Conservation (phyloP, 2,797 vertebrate genomes). For the Passerculus sandwichensis region DNA sequence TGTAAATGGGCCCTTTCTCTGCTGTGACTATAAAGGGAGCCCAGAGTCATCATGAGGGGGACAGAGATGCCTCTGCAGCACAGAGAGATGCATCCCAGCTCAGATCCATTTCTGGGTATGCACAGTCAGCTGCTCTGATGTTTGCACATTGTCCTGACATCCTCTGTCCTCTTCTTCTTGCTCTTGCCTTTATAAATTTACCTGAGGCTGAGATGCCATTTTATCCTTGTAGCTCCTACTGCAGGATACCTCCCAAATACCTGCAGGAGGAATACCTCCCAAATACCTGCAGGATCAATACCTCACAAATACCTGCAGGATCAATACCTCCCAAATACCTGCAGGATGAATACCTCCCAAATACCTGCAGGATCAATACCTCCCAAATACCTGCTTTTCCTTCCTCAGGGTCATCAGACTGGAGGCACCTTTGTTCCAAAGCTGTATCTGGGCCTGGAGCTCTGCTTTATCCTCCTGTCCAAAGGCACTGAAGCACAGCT, state of each 20-base stretch:
- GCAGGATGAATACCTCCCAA: not conserved
- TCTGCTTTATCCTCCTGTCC: not conserved
- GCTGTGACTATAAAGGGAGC: conserved; percentile 8
- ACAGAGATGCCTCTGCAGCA: not conserved
- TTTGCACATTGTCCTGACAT: not conserved
- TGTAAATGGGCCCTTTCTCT: conserved; percentile 28
- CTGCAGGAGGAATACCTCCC: not conserved
- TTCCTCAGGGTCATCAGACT: not conserved
- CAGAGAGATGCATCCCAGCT: not conserved
- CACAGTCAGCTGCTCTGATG: not conserved
- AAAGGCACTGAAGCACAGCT: not conserved
- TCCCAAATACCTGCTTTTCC: not conserved
- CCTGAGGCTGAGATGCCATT: not conserved
- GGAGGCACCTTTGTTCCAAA: not conserved
- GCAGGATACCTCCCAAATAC: not conserved
- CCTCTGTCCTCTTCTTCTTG: not conserved
- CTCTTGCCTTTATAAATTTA: not conserved
- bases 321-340: accelerated
- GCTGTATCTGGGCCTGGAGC: not conserved
- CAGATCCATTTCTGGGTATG: not conserved
- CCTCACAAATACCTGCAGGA: not conserved
- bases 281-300: not conserved
- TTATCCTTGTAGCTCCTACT: not conserved
- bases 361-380: not conserved
- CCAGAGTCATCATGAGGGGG: not conserved